Percentiles rank a stretch among this genome's conserved stretches.
These are phyloP conservation scores for Melanotaenia parkinsoni DNA, from an alignment of 2,797 vertebrate species.

Conservation along the genomic window DNA sequence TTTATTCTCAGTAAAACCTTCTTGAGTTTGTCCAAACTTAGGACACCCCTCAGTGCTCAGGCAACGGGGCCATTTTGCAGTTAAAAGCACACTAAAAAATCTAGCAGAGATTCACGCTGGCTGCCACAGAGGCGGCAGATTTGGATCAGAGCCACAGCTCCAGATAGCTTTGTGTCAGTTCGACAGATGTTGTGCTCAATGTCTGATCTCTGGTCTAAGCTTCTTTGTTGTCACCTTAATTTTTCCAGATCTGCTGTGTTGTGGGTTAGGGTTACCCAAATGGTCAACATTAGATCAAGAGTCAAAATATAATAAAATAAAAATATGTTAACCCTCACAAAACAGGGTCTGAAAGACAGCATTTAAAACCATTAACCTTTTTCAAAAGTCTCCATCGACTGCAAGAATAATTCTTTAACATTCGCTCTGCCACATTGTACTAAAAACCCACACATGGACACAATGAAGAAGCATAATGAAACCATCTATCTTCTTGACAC, in stretches of 20 bases:
- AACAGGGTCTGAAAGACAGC: constrained; percentile 14
- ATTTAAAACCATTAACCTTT: constrained; percentile 31
- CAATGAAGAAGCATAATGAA: constrained; percentile 67
- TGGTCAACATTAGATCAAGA: constrained; percentile 8
- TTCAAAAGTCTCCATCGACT: constrained; percentile 26
- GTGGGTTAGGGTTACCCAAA: not conserved
- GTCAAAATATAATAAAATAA: constrained; percentile 23
- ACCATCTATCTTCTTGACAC: constrained; percentile 72
- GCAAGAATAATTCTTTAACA: constrained; percentile 19
- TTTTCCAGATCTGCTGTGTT: constrained; percentile 6
- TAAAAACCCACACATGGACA: constrained; percentile 59
- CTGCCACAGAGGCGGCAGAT: constrained; percentile 47
- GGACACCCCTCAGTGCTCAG: constrained; percentile 60
- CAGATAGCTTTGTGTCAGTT: constrained; percentile 24
- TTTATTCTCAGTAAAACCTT: constrained; percentile 43
- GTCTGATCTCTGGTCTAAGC: constrained; percentile 34
- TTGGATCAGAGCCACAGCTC: constrained; percentile 49
- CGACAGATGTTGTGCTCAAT: constrained; percentile 23
- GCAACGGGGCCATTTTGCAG: constrained; percentile 63
- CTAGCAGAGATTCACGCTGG: constrained; percentile 63
- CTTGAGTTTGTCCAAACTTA: constrained; percentile 54
- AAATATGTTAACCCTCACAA: constrained; percentile 20
- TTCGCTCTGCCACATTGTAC: constrained; percentile 39
- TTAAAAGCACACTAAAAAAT: constrained; percentile 75
- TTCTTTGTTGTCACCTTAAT: constrained; percentile 23